Evolutionary conservation across 2,113 vertebrate species (phyloP).

Genomic region (Dunckerocampus dactyliophorus): DNA sequence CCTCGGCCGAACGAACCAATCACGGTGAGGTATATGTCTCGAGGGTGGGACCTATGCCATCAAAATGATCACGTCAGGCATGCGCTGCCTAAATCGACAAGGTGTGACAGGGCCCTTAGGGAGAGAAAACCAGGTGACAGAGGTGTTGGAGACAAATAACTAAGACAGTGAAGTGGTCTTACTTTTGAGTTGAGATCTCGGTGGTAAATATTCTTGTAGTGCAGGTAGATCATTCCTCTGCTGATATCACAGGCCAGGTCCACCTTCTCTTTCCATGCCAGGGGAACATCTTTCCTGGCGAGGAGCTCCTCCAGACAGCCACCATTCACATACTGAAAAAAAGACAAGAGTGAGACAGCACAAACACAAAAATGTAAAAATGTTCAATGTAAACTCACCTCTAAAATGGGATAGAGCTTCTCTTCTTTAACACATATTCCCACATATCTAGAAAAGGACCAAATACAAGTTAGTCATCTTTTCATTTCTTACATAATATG

Average conservation of each 20-base stretch:
- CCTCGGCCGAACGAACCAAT: no score
- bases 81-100: no score
- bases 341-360: background rate
- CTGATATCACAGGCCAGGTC: conserved; percentile 82
- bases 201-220: conserved; percentile 89
- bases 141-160: background rate
- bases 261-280: conserved; percentile 83
- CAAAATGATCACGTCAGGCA: no score
- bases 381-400: conserved; percentile 67
- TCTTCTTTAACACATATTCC: conserved; percentile 86
- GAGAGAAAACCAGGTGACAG: background rate
- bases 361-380: background rate
- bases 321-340: conserved; percentile 79
- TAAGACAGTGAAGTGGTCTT: background rate
- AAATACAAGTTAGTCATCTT: background rate
- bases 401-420: conserved; percentile 84
- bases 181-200: conserved; percentile 89
- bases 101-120: background rate
- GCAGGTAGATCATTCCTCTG: conserved; percentile 86
- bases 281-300: conserved; percentile 73
- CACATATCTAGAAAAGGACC: conserved; percentile 74
- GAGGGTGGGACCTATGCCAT: no score
- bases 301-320: conserved; percentile 84
- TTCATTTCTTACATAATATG: background rate
- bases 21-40: no score